A percentile compares a stretch with the other conserved stretches of the same genome.
These are phyloP conservation scores for Epinephelus moara DNA, from an alignment of 2,113 vertebrate species.

Conservation along the genomic window DNA sequence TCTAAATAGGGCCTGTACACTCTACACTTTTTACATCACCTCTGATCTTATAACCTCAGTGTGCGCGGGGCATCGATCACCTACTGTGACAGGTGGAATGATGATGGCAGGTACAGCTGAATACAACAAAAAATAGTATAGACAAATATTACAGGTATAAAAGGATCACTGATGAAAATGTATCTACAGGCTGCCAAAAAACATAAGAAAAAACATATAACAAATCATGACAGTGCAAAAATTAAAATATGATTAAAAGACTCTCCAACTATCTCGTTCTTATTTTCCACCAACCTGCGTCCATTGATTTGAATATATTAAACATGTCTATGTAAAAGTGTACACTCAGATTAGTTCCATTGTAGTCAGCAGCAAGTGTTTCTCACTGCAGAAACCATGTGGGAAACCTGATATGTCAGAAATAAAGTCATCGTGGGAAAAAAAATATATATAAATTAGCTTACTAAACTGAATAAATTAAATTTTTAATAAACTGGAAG, in stretches of 20 bases:
- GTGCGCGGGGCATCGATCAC: conserved; percentile 14
- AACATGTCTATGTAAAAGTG: conserved; percentile 34
- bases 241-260: conserved; percentile 25
- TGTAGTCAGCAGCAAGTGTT: conserved; percentile 51
- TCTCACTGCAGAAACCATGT: background rate
- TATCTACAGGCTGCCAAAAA: conserved; percentile 9
- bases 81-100: conserved; percentile 24
- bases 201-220: conserved; percentile 7
- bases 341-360: conserved; percentile 46
- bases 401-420: background rate
- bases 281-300: conserved; percentile 23
- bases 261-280: background rate
- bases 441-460: background rate
- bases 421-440: background rate
- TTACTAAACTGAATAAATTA: background rate
- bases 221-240: conserved; percentile 30
- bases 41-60: conserved; percentile 1
- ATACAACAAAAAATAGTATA: conserved; percentile 20
- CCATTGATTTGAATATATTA: conserved; percentile 38
- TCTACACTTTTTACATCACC: background rate
- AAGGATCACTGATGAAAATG: conserved; percentile 23
- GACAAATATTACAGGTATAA: conserved; percentile 30
- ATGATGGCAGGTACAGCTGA: background rate
- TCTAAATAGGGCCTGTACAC: background rate
- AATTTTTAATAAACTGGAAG: background rate